Evolutionary conservation across 2,797 vertebrate species (phyloP).

Genomic region (Sarcophilus harrisii): DNA sequence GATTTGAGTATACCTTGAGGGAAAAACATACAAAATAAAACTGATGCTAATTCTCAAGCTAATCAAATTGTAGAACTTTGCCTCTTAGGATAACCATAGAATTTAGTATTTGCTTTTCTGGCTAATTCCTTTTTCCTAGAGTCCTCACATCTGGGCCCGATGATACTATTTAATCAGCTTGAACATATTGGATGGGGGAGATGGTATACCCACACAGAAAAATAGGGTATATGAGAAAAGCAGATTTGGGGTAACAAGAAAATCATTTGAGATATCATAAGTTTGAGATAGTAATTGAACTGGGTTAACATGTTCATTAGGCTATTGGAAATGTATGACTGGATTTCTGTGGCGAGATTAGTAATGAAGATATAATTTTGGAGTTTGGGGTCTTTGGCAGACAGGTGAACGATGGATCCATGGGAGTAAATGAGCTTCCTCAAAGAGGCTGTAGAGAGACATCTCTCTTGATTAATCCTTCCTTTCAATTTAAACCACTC

Average conservation of each 20-base stretch:
- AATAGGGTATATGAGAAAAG: not conserved
- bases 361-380: not conserved
- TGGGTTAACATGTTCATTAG: not conserved
- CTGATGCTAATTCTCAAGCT: not conserved
- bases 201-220: not conserved
- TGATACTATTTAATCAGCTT: not conserved
- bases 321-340: not conserved
- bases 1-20: not conserved
- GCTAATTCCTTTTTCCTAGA: not conserved
- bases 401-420: not conserved
- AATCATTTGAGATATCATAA: not conserved
- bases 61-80: not conserved
- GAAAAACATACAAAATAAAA: not conserved
- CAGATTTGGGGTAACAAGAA: not conserved
- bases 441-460: not conserved
- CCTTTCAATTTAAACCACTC: not conserved
- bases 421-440: not conserved
- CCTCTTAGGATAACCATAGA: not conserved
- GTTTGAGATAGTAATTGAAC: not conserved
- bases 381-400: not conserved
- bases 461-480: not conserved
- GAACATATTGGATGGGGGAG: not conserved
- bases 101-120: not conserved
- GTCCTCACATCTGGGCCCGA: not conserved
- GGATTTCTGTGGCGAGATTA: not conserved